Conservation (phyloP, 2,113 vertebrate genomes). For the Aegotheles bennettii region DNA sequence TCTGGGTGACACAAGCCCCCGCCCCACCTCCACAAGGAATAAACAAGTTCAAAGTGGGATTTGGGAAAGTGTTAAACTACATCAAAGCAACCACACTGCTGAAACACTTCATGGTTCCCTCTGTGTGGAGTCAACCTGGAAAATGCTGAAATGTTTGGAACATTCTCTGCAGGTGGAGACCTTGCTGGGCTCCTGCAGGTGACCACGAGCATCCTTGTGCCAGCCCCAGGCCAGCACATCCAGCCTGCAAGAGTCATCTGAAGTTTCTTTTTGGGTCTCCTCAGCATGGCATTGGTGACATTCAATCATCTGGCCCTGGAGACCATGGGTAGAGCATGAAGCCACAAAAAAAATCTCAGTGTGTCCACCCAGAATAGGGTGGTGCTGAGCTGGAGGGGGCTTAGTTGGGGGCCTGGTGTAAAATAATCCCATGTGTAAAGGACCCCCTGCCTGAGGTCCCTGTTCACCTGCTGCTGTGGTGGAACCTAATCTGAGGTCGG, state of each 20-base stretch:
- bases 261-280: not conserved
- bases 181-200: not conserved
- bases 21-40: fast-evolving
- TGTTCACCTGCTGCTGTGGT: not conserved
- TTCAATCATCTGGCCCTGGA: fast-evolving
- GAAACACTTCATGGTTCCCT: fast-evolving
- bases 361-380: not conserved
- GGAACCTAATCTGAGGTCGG: not conserved
- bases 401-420: not conserved
- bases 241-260: fast-evolving
- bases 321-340: fast-evolving
- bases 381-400: fast-evolving
- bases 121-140: fast-evolving
- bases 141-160: not conserved
- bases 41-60: not conserved
- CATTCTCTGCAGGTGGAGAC: not conserved
- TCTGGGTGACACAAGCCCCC: not conserved
- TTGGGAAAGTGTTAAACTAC: not conserved
- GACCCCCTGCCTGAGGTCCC: not conserved
- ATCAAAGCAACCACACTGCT: not conserved
- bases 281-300: not conserved
- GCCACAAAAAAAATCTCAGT: fast-evolving
- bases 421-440: not conserved
- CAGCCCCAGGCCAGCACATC: fast-evolving
- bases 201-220: not conserved